Percentiles rank a stretch among this genome's conserved stretches.
Evolutionary conservation across 2,113 vertebrate species (phyloP).

Genomic region (Coreoperca whiteheadi): DNA sequence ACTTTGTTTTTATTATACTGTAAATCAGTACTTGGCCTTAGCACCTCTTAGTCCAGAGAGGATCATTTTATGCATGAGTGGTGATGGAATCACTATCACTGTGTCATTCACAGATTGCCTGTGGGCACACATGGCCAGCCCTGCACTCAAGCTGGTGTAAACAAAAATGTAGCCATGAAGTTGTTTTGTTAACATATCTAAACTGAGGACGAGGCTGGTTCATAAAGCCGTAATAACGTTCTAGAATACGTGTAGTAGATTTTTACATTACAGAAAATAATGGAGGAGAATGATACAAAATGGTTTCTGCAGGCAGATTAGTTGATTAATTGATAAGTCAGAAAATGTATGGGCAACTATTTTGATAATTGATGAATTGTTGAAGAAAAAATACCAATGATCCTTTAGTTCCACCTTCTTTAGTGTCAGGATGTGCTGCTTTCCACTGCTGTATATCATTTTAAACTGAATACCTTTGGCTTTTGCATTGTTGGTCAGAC

Average conservation of each 20-base stretch:
- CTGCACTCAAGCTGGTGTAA: constrained; percentile 5
- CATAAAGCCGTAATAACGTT: background rate
- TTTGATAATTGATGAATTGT: background rate
- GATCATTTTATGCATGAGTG: constrained; percentile 39
- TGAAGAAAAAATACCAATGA: background rate
- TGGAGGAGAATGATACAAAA: background rate
- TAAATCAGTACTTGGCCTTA: constrained; percentile 20
- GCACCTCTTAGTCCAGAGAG: constrained; percentile 19
- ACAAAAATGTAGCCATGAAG: background rate
- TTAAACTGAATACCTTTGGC: background rate
- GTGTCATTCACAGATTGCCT: constrained; percentile 24
- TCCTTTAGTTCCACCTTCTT: background rate
- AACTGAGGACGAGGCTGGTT: background rate
- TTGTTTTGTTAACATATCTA: background rate
- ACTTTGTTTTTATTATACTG: constrained; percentile 4
- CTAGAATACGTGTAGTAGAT: background rate
- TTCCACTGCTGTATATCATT: background rate
- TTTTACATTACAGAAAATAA: background rate
- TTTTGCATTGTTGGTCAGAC: background rate
- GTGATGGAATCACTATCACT: constrained; percentile 17
- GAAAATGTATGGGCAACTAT: background rate
- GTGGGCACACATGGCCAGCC: background rate
- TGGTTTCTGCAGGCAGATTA: background rate
- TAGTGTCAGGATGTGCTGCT: background rate
- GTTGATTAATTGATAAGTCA: background rate